phyloP scores from a whole-genome alignment of 2,888 invertebrate genomes.

The Apodemia duryi region DNA sequence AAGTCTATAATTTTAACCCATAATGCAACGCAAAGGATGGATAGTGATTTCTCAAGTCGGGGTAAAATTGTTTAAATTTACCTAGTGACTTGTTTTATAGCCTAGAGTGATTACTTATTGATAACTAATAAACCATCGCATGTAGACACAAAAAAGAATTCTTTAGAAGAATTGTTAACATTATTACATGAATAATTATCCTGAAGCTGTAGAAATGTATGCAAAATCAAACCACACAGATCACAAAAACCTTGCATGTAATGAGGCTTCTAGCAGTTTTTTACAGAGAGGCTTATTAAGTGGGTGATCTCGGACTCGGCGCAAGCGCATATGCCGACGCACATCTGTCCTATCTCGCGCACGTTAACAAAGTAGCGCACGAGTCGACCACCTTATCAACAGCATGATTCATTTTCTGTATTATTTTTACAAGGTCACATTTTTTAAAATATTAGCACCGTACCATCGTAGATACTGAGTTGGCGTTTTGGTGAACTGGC shows the following conservation, averaged over 20 bases:
- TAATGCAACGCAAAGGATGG: too few species aligned
- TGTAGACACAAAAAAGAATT: too few species aligned
- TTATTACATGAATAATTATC: not conserved
- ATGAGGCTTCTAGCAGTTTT: conserved; percentile 13
- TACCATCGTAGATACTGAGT: too few species aligned
- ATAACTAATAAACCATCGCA: too few species aligned
- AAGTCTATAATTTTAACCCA: too few species aligned
- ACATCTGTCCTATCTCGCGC: conserved; percentile 51
- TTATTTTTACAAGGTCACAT: not conserved
- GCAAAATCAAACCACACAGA: not conserved
- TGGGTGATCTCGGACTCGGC: conserved; percentile 21
- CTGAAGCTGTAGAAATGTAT: not conserved
- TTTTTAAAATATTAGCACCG: not conserved
- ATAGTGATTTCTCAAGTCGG: too few species aligned
- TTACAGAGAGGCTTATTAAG: not conserved
- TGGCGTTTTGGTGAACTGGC: not conserved
- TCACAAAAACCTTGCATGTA: conserved; percentile 1
- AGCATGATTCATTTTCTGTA: conserved; percentile 28
- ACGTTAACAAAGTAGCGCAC: conserved; percentile 49
- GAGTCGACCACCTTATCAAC: conserved; percentile 36
- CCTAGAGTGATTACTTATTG: too few species aligned
- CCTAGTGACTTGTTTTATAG: too few species aligned
- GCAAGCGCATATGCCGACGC: conserved; percentile 37
- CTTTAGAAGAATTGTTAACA: too few species aligned
- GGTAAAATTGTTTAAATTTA: too few species aligned